Percentiles rank a stretch among this genome's conserved stretches.
Evolutionary conservation across 2,888 invertebrate species (phyloP).

Genomic region (Hetaerina titia): DNA sequence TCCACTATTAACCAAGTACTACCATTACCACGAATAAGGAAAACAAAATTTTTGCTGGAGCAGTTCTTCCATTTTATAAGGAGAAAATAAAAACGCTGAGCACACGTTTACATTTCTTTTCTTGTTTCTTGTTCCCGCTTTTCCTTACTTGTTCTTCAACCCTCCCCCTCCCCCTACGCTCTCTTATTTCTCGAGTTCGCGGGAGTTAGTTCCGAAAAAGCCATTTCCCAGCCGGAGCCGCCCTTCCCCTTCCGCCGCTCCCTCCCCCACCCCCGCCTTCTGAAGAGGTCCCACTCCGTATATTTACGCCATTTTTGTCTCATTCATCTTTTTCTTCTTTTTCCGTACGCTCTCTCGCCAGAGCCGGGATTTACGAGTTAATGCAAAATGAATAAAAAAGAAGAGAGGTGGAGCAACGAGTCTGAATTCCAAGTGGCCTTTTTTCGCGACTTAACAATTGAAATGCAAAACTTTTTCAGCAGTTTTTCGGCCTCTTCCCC

Average conservation of each 20-base stretch:
- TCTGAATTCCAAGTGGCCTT: conserved; percentile 50
- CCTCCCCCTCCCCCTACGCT: too few species aligned
- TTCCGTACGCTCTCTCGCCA: not conserved
- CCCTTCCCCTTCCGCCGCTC: not conserved
- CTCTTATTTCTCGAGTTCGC: not conserved
- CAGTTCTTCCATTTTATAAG: too few species aligned
- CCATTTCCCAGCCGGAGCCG: not conserved
- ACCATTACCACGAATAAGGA: too few species aligned
- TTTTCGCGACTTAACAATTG: conserved; percentile 57
- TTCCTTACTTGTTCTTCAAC: not conserved
- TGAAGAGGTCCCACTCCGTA: not conserved
- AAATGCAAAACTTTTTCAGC: conserved; percentile 50
- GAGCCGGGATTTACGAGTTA: conserved; percentile 15
- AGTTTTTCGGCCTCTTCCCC: conserved; percentile 9
- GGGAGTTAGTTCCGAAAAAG: not conserved
- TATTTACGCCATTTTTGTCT: conserved; percentile 31
- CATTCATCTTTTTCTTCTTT: not conserved
- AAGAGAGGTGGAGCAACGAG: not conserved
- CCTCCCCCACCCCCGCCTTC: not conserved
- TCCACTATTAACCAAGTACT: too few species aligned
- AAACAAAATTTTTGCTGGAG: too few species aligned
- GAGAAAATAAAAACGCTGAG: not conserved
- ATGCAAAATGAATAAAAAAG: conserved; percentile 32
- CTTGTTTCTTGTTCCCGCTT: not conserved
- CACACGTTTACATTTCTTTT: not conserved